Conservation (phyloP, 2,888 invertebrate genomes). For the Pemphredon lugubris region DNA sequence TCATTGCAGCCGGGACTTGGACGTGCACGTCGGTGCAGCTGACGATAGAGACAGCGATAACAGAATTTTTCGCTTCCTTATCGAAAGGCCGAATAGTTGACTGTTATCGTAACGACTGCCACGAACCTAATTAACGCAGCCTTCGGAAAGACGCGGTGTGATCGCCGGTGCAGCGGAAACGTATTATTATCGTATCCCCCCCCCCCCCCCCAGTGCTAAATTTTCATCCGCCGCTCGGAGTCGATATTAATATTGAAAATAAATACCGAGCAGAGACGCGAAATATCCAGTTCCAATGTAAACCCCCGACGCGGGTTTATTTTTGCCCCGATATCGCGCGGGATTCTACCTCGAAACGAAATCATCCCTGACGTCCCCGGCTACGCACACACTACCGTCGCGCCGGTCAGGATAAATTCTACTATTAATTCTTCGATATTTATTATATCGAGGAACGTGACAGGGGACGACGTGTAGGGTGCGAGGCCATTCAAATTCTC, state of each 20-base stretch:
- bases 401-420: no score
- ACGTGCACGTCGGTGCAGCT: slow-evolving; percentile 9
- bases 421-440: no score
- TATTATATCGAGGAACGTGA: no score
- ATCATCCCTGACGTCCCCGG: background rate
- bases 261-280: slow-evolving; percentile 36
- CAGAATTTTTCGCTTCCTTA: slow-evolving; percentile 69
- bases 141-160: background rate
- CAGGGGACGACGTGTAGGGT: no score
- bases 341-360: background rate
- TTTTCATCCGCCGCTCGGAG: slow-evolving; percentile 17
- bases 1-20: background rate
- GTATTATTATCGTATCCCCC: slow-evolving; percentile 11
- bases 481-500: no score
- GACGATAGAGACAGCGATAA: slow-evolving; percentile 69
- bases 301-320: slow-evolving; percentile 33
- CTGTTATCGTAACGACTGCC: slow-evolving; percentile 70
- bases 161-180: background rate
- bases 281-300: slow-evolving; percentile 40
- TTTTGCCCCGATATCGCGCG: slow-evolving; percentile 40
- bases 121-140: slow-evolving; percentile 63
- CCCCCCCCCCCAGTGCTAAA: no score
- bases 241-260: slow-evolving; percentile 21
- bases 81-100: slow-evolving; percentile 72
- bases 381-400: no score